These are phyloP conservation scores for Muntiacus reevesi DNA, from an alignment of 2,113 vertebrate genomes.

Conservation along the genomic window DNA sequence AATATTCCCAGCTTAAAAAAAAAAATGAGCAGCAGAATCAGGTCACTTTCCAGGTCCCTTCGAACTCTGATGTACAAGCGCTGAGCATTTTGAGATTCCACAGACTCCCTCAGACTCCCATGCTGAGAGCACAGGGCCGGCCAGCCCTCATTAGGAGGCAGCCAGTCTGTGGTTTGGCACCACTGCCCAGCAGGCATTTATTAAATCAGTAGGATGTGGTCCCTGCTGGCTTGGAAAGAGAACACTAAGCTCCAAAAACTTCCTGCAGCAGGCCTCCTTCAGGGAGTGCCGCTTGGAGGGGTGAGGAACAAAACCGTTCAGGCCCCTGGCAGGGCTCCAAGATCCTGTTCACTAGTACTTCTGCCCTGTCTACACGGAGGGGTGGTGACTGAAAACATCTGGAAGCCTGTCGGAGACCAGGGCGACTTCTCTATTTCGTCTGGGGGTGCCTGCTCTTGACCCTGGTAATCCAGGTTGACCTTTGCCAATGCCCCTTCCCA, in stretches of 20 bases:
- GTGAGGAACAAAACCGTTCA: conserved; percentile 60
- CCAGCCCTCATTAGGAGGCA: conserved; percentile 68
- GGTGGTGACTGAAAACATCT: conserved; percentile 66
- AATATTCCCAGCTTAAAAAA: conserved; percentile 11
- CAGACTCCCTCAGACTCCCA: conserved; percentile 22
- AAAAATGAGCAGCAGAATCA: conserved; percentile 52
- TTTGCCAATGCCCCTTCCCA: conserved; percentile 55
- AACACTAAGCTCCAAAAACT: conserved; percentile 75
- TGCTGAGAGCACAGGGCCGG: conserved; percentile 1
- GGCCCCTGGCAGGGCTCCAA: conserved; percentile 63
- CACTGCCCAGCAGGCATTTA: conserved; percentile 70
- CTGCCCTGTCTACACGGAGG: conserved; percentile 63
- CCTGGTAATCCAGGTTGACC: conserved; percentile 55
- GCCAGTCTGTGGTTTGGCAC: conserved; percentile 73
- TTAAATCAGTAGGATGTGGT: conserved; percentile 73
- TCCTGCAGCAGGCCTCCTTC: conserved; percentile 71
- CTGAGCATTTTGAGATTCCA: conserved; percentile 46
- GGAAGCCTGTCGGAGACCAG: conserved; percentile 40
- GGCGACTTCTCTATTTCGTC: conserved; percentile 16
- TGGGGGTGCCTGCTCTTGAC: conserved; percentile 34
- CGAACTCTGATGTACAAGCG: conserved; percentile 6
- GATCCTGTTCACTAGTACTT: conserved; percentile 62
- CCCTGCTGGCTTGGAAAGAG: conserved; percentile 70
- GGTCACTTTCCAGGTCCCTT: conserved; percentile 39
- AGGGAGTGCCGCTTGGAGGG: conserved; percentile 53